A percentile compares a stretch with the other conserved stretches of the same genome.
These are phyloP conservation scores for Zootoca vivipara DNA, from an alignment of 2,113 vertebrate species.

Conservation along the genomic window DNA sequence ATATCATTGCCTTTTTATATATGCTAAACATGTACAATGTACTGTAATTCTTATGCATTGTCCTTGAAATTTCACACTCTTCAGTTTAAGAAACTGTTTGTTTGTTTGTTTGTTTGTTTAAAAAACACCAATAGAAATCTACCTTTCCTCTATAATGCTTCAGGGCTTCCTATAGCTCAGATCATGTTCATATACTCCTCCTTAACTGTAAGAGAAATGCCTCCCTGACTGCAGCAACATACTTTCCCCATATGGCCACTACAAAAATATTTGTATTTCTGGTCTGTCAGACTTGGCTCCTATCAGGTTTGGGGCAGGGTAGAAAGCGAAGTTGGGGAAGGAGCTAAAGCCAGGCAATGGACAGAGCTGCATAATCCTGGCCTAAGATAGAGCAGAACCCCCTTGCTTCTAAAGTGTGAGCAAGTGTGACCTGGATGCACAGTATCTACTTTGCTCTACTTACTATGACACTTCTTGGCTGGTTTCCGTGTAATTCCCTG, in stretches of 20 bases:
- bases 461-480: neutral
- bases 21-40: neutral
- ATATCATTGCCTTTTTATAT: neutral
- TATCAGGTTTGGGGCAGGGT: neutral
- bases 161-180: constrained; percentile 6
- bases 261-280: neutral
- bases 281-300: neutral
- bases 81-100: neutral
- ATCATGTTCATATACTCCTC: neutral
- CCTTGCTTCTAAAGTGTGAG: neutral
- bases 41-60: neutral
- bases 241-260: neutral
- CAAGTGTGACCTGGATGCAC: neutral
- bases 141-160: too few relatives aligned
- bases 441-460: neutral
- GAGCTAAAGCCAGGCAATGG: too few relatives aligned
- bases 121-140: neutral
- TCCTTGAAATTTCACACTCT: neutral
- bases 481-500: neutral
- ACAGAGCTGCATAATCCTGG: neutral
- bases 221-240: neutral
- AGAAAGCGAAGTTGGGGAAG: neutral
- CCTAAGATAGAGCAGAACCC: neutral
- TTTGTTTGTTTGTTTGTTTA: constrained; percentile 7
- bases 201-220: neutral